These are phyloP conservation scores for Brachionus calyciflorus DNA, from an alignment of 1,140 invertebrate genomes.

Conservation along the genomic window DNA sequence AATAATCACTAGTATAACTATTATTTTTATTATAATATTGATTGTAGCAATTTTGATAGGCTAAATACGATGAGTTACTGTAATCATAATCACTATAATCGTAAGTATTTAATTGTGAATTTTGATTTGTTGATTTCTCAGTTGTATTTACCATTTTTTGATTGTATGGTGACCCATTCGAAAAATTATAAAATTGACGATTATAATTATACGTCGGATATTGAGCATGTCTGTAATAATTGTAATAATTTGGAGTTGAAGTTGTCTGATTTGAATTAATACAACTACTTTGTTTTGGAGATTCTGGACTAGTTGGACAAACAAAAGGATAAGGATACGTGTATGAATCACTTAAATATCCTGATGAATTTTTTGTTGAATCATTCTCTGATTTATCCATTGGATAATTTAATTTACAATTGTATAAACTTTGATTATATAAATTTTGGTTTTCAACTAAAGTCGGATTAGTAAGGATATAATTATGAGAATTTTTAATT, in stretches of 20 bases:
- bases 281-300: not conserved
- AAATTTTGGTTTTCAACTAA: not conserved
- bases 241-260: not conserved
- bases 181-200: not conserved
- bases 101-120: not conserved
- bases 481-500: conserved; percentile 5
- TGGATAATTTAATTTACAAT: conserved; percentile 22
- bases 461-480: not conserved
- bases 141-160: not conserved
- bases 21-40: not conserved
- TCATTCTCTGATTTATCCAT: not conserved
- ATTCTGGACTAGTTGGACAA: not conserved
- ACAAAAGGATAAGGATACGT: not conserved
- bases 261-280: not conserved
- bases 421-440: not conserved
- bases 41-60: not conserved
- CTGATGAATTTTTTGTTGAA: too few relatives aligned
- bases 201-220: not conserved
- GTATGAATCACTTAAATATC: not conserved
- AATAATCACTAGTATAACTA: not conserved
- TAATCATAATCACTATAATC: not conserved
- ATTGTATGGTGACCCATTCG: not conserved
- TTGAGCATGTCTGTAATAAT: not conserved
- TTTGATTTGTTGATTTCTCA: not conserved
- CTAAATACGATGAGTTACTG: not conserved